Conservation (phyloP, 2,797 vertebrate genomes). For the Synaphobranchus kaupii region DNA sequence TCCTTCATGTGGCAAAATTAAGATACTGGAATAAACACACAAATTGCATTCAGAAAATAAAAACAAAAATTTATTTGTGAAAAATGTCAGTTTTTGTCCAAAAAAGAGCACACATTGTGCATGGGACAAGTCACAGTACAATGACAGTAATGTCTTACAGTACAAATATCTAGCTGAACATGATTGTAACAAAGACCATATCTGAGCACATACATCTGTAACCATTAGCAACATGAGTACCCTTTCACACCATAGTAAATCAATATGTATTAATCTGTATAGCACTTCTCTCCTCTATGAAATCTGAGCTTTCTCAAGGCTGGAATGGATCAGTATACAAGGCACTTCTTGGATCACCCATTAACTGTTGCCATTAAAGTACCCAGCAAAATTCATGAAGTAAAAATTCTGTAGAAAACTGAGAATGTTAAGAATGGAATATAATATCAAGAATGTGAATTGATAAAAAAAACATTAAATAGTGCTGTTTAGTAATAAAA, state of each 20-base stretch:
- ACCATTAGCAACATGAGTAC: neutral
- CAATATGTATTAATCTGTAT: neutral
- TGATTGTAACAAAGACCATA: neutral
- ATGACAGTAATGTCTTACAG: slow-evolving; percentile 20
- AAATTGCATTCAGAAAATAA: neutral
- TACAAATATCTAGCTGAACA: slow-evolving; percentile 16
- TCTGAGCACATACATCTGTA: slow-evolving; percentile 5
- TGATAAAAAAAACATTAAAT: neutral
- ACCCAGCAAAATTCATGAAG: neutral
- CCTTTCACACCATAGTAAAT: neutral
- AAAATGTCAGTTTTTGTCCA: neutral
- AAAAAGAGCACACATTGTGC: neutral
- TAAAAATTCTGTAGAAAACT: too few relatives aligned
- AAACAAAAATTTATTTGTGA: neutral
- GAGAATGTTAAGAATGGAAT: too few relatives aligned
- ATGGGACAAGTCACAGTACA: slow-evolving; percentile 8
- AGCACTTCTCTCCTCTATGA: neutral
- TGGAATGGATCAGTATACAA: neutral
- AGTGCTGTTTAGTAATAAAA: neutral
- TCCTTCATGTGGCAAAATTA: neutral
- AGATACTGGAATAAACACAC: neutral
- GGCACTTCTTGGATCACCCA: neutral
- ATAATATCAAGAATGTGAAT: neutral
- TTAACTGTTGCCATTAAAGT: neutral
- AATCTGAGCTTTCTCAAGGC: neutral